These are phyloP conservation scores for Scelioninae gen. 2 DNA, from an alignment of 2,888 invertebrate genomes.

Conservation along the genomic window DNA sequence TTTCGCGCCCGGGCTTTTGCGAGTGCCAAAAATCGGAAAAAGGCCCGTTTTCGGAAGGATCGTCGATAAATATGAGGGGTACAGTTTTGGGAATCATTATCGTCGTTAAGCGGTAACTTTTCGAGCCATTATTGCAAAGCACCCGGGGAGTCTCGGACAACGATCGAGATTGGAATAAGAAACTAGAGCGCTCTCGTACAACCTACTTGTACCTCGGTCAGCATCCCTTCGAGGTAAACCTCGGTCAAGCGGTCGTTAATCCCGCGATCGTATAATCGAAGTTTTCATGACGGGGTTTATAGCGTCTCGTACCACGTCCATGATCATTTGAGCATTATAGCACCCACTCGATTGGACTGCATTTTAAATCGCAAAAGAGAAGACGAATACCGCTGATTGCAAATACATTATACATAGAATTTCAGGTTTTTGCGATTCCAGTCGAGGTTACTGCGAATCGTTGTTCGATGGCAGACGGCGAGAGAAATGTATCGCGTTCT, in stretches of 20 bases:
- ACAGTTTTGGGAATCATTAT: too few species aligned
- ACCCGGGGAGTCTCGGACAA: conserved; percentile 29
- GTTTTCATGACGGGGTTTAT: conserved; percentile 54
- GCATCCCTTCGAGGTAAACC: conserved; percentile 53
- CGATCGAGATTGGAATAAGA: conserved; percentile 58
- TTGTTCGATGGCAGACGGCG: too few species aligned
- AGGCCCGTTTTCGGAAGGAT: too few species aligned
- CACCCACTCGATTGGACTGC: conserved; percentile 37
- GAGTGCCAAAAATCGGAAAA: too few species aligned
- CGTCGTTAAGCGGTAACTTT: background rate
- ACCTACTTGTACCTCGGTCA: conserved; percentile 47
- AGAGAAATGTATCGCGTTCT: too few species aligned
- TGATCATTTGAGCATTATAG: conserved; percentile 46
- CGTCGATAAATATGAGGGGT: too few species aligned
- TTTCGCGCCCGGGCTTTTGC: too few species aligned
- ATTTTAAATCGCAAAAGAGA: conserved; percentile 34
- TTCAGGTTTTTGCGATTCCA: too few species aligned
- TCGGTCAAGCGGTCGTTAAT: conserved; percentile 55
- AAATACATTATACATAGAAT: conserved; percentile 9
- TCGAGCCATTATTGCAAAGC: background rate
- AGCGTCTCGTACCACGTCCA: conserved; percentile 29
- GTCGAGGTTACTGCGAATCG: too few species aligned
- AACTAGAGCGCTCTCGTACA: conserved; percentile 49
- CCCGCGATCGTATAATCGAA: conserved; percentile 53
- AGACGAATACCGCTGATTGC: conserved; percentile 17